Conservation (phyloP, 2,113 vertebrate species). For the Upupa epops region DNA sequence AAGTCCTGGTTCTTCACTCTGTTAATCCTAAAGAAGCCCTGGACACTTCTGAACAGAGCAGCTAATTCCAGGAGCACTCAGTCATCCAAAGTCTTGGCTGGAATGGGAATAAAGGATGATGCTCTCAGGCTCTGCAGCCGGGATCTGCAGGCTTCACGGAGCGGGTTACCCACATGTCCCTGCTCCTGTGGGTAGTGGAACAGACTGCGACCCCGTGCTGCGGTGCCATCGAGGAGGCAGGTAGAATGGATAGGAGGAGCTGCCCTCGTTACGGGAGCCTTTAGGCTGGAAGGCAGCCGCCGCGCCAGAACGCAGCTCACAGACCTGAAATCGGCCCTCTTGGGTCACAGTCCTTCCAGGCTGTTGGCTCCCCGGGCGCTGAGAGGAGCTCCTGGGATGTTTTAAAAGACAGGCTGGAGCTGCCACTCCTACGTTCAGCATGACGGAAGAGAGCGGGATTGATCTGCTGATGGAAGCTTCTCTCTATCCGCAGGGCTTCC, state of each 20-base stretch:
- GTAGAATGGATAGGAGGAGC: too few species aligned
- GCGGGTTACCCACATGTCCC: constrained; percentile 6
- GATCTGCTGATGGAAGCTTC: not conserved
- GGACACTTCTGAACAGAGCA: constrained; percentile 11
- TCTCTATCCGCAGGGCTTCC: not conserved
- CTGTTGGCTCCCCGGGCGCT: not conserved
- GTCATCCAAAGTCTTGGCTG: constrained; percentile 26
- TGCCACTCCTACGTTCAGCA: rapidly evolving
- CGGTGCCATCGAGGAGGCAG: not conserved
- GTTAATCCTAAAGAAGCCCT: constrained; percentile 42
- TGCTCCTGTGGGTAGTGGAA: not conserved
- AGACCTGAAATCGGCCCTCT: not conserved
- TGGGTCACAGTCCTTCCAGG: not conserved
- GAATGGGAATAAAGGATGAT: constrained; percentile 25
- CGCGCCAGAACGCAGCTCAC: not conserved
- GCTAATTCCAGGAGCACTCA: constrained; percentile 29
- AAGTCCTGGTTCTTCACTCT: constrained; percentile 27
- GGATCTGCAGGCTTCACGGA: not conserved
- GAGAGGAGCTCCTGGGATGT: not conserved
- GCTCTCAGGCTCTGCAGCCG: constrained; percentile 16
- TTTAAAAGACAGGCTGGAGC: not conserved
- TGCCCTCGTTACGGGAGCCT: too few species aligned
- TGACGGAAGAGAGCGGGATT: not conserved
- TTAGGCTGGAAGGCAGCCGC: not conserved
- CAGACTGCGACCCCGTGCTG: not conserved